A percentile compares a stretch with the other conserved stretches of the same genome.
Conservation (phyloP, 2,888 invertebrate genomes). For the Cephalotes varians region DNA sequence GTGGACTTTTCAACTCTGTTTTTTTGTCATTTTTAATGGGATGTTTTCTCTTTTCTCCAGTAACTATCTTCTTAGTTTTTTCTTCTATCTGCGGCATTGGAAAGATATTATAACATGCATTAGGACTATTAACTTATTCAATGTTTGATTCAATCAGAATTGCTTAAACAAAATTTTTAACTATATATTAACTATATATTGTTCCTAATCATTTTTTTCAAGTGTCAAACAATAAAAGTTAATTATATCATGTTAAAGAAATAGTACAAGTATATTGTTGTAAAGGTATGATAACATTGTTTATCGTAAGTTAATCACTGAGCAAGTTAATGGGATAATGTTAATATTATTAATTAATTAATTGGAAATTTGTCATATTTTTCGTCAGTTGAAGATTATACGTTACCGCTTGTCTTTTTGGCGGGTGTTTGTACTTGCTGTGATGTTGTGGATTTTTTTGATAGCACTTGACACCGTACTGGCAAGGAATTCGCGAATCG, state of each 20-base stretch:
- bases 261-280: not conserved
- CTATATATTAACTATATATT: not conserved
- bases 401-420: constrained; percentile 79
- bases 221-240: not conserved
- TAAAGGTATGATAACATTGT: no score
- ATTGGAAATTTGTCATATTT: not conserved
- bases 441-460: constrained; percentile 92
- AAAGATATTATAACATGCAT: not conserved
- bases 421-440: constrained; percentile 92
- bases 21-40: constrained; percentile 39
- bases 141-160: not conserved
- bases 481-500: constrained; percentile 88
- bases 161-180: not conserved
- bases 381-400: not conserved
- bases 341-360: not conserved
- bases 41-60: constrained; percentile 59
- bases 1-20: constrained; percentile 6
- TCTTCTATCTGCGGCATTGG: constrained; percentile 29
- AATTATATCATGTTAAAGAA: not conserved
- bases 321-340: not conserved
- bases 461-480: constrained; percentile 93
- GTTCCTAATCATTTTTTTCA: not conserved
- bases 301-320: not conserved
- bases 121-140: not conserved
- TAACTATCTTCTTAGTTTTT: constrained; percentile 37